phyloP scores from a whole-genome alignment of 2,113 vertebrate genomes.

The Coptodon rendalli region DNA sequence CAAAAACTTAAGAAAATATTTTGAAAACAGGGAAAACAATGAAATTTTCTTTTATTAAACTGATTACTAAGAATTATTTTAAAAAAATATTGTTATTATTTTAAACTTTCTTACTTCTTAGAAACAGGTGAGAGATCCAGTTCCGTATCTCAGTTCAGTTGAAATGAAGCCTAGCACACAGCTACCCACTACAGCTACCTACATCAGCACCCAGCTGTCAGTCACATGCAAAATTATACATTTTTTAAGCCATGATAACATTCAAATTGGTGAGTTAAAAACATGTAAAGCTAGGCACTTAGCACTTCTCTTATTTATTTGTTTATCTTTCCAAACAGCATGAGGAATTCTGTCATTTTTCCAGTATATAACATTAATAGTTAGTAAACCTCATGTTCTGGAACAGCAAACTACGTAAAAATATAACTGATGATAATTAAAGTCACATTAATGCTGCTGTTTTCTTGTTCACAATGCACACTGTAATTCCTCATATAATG shows the following conservation, averaged over 20 bases:
- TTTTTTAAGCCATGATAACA: neutral
- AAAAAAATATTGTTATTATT: accelerated
- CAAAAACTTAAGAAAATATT: neutral
- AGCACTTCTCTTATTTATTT: neutral
- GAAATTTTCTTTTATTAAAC: neutral
- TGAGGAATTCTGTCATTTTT: accelerated
- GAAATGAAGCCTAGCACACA: neutral
- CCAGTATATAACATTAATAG: neutral
- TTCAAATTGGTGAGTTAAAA: neutral
- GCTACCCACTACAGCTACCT: neutral
- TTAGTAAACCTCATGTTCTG: neutral
- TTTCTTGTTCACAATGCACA: neutral
- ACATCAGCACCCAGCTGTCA: neutral
- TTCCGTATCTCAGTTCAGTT: neutral
- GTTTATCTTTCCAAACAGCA: neutral
- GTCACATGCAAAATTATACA: neutral
- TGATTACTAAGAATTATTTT: neutral
- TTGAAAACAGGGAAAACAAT: neutral
- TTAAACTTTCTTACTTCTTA: neutral
- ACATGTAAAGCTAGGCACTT: neutral
- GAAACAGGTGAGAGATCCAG: neutral
- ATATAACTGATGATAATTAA: neutral
- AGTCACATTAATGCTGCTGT: neutral
- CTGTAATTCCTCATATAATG: neutral
- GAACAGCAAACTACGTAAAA: neutral